Evolutionary conservation across 1,140 invertebrate species (phyloP).

Genomic region (Sweltsa coloradensis): DNA sequence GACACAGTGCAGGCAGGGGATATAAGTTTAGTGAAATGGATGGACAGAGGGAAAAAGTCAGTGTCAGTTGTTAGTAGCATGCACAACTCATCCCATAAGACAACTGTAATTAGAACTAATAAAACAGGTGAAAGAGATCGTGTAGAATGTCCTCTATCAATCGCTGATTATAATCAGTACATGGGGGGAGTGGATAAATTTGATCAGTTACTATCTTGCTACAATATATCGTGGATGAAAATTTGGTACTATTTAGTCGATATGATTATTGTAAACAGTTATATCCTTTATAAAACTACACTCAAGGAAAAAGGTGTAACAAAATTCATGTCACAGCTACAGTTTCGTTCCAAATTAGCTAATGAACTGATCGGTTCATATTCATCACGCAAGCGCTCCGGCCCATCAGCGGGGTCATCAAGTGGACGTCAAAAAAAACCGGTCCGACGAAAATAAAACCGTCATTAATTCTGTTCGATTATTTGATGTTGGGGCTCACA

Average conservation of each 20-base stretch:
- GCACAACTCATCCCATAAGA: slow-evolving; percentile 5
- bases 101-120: slow-evolving; percentile 3
- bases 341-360: too few species aligned
- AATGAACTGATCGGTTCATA: too few species aligned
- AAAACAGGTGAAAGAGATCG: slow-evolving; percentile 7
- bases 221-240: slow-evolving; percentile 12
- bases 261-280: slow-evolving; percentile 13
- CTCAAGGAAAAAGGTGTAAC: too few species aligned
- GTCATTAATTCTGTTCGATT: too few species aligned
- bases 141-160: slow-evolving; percentile 10
- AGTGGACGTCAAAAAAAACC: too few species aligned
- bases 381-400: too few species aligned
- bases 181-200: slow-evolving; percentile 18
- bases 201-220: slow-evolving; percentile 15
- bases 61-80: slow-evolving; percentile 10
- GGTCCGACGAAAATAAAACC: too few species aligned
- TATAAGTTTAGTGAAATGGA: slow-evolving; percentile 13
- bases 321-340: too few species aligned
- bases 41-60: slow-evolving; percentile 13
- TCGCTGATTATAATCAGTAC: slow-evolving; percentile 16
- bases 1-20: slow-evolving; percentile 1
- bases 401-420: too few species aligned
- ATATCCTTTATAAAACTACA: slow-evolving; percentile 9
- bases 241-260: slow-evolving; percentile 13
- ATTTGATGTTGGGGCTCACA: too few species aligned